Percentiles rank a stretch among this genome's conserved stretches.
These are phyloP conservation scores for Diadumene lineata DNA, from an alignment of 92 coral and sea anemone genomes.

Conservation along the genomic window DNA sequence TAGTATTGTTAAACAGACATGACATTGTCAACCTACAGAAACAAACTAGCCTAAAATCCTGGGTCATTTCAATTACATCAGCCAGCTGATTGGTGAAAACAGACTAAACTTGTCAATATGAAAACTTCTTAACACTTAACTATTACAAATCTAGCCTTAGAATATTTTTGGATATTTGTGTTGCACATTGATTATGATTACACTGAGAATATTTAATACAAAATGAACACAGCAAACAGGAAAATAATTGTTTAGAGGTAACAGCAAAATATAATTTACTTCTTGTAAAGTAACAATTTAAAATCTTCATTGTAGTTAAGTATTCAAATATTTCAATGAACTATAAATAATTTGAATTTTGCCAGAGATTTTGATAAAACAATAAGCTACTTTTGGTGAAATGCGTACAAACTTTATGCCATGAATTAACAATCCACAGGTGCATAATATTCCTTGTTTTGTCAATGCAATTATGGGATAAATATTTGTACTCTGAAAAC, in stretches of 20 bases:
- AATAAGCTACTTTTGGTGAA: background rate
- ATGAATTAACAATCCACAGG: background rate
- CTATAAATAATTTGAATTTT: conserved; percentile 14
- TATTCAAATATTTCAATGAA: background rate
- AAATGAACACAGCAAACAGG: too few species aligned
- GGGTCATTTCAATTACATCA: background rate
- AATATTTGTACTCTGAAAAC: background rate
- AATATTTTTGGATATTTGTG: too few species aligned
- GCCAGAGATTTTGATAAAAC: background rate
- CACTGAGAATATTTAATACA: too few species aligned
- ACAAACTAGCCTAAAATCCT: conserved; percentile 5
- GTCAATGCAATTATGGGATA: background rate
- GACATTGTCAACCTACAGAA: background rate
- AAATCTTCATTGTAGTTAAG: background rate
- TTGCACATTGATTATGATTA: too few species aligned
- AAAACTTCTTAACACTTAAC: too few species aligned
- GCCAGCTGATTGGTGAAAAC: conserved; percentile 26
- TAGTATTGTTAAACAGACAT: conserved; percentile 1
- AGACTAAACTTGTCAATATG: too few species aligned
- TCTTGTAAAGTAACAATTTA: too few species aligned
- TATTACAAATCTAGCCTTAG: too few species aligned
- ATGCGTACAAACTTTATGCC: background rate
- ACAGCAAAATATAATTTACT: too few species aligned
- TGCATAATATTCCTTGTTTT: background rate
- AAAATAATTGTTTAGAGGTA: too few species aligned